Conservation (phyloP, 2,888 invertebrate genomes). For the Diabrotica balteata region DNA sequence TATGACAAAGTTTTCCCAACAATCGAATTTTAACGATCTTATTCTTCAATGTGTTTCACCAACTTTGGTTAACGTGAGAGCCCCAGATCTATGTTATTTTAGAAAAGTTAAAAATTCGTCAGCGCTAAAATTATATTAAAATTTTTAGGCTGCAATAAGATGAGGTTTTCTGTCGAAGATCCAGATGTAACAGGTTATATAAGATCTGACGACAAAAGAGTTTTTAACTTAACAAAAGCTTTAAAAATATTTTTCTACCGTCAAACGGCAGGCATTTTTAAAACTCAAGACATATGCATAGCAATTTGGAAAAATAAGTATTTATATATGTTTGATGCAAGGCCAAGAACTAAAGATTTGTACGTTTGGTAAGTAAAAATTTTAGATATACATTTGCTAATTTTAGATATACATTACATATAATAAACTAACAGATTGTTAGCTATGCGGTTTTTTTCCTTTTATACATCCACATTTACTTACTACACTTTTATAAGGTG, state of each 20-base stretch:
- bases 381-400: not conserved
- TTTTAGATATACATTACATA: too few species aligned
- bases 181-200: conserved; percentile 56
- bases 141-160: conserved; percentile 54
- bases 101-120: too few species aligned
- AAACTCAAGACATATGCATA: conserved; percentile 58
- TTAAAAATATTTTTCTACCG: conserved; percentile 65
- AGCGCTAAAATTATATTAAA: too few species aligned
- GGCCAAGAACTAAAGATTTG: conserved; percentile 64
- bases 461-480: too few species aligned
- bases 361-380: conserved; percentile 56
- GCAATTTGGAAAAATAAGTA: conserved; percentile 67
- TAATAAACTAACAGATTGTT: too few species aligned
- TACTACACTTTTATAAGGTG: too few species aligned
- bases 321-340: conserved; percentile 72
- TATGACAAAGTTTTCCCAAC: too few species aligned
- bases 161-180: conserved; percentile 56
- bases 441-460: too few species aligned
- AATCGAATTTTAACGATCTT: too few species aligned
- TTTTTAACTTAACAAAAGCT: conserved; percentile 63
- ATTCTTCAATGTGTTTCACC: too few species aligned
- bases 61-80: too few species aligned
- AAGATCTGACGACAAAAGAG: conserved; percentile 53
- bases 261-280: conserved; percentile 64
- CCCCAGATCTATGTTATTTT: too few species aligned